Evolutionary conservation across 1,140 invertebrate species (phyloP).

Genomic region (Apis cerana): DNA sequence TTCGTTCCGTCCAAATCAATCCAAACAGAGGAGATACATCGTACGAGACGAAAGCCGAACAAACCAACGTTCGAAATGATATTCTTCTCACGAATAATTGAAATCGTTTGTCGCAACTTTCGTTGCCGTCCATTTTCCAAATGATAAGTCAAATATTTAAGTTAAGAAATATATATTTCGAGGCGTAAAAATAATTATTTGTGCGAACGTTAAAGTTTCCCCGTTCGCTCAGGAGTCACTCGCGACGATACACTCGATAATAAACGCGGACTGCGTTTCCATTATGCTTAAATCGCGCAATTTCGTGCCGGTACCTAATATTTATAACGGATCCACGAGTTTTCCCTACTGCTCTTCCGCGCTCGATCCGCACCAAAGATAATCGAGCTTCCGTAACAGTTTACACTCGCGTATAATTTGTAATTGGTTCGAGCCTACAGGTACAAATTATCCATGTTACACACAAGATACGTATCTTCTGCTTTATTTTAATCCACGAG

Average conservation of each 20-base stretch:
- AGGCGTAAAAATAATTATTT: slow-evolving; percentile 20
- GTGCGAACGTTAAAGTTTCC: slow-evolving; percentile 39
- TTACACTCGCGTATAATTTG: slow-evolving; percentile 60
- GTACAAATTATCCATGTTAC: slow-evolving; percentile 53
- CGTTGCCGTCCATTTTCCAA: not conserved
- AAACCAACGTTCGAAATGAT: not conserved
- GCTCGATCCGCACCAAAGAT: slow-evolving; percentile 43
- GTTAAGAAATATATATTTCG: no score
- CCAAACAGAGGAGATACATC: not conserved
- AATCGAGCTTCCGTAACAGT: slow-evolving; percentile 48
- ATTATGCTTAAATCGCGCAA: slow-evolving; percentile 60
- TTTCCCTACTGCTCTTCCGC: slow-evolving; percentile 32
- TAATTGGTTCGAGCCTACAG: slow-evolving; percentile 45
- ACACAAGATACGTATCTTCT: slow-evolving; percentile 24
- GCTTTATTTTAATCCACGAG: not conserved
- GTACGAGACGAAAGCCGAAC: not conserved
- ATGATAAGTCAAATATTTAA: no score
- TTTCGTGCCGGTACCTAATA: slow-evolving; percentile 42
- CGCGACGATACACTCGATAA: slow-evolving; percentile 46
- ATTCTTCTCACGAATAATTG: no score
- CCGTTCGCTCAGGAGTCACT: slow-evolving; percentile 1
- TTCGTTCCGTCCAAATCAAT: not conserved
- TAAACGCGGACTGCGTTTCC: slow-evolving; percentile 42
- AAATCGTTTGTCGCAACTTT: not conserved
- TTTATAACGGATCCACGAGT: slow-evolving; percentile 46